Evolutionary conservation across 2,797 vertebrate species (phyloP).

Genomic region (Scolopax bukidnonensis): DNA sequence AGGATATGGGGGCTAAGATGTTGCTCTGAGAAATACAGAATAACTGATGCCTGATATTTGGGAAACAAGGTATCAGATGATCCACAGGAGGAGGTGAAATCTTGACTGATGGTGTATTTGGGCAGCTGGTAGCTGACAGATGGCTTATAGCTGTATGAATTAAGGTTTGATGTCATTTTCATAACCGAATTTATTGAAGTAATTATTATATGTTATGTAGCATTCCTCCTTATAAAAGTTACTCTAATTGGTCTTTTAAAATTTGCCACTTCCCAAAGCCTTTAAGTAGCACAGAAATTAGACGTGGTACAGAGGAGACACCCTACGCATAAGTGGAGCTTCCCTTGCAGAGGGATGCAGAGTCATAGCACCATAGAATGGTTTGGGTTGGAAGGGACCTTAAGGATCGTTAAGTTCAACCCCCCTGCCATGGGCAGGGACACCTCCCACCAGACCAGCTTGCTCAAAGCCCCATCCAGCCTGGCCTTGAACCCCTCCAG

Average conservation of each 20-base stretch:
- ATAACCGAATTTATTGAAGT: slow-evolving; percentile 14
- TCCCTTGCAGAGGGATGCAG: neutral
- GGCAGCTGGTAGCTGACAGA: neutral
- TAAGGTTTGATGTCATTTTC: neutral
- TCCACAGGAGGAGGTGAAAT: neutral
- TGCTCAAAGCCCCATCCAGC: too few relatives aligned
- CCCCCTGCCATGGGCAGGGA: too few relatives aligned
- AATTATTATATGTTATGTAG: slow-evolving; percentile 12
- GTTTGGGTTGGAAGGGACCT: too few relatives aligned
- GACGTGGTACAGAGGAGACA: neutral
- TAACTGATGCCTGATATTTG: neutral
- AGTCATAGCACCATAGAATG: too few relatives aligned
- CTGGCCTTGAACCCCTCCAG: neutral
- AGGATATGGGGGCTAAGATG: too few relatives aligned
- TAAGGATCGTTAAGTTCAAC: too few relatives aligned
- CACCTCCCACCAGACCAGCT: too few relatives aligned
- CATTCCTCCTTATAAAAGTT: neutral
- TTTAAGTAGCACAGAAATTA: neutral
- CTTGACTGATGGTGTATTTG: neutral
- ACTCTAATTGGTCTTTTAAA: neutral
- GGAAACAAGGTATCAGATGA: neutral
- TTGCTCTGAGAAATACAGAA: neutral
- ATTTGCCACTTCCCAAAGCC: neutral
- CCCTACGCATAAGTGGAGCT: neutral
- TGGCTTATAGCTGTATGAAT: neutral